Evolutionary conservation across 2,113 vertebrate genomes (phyloP).

Genomic region (Neodontobutis hainanensis): DNA sequence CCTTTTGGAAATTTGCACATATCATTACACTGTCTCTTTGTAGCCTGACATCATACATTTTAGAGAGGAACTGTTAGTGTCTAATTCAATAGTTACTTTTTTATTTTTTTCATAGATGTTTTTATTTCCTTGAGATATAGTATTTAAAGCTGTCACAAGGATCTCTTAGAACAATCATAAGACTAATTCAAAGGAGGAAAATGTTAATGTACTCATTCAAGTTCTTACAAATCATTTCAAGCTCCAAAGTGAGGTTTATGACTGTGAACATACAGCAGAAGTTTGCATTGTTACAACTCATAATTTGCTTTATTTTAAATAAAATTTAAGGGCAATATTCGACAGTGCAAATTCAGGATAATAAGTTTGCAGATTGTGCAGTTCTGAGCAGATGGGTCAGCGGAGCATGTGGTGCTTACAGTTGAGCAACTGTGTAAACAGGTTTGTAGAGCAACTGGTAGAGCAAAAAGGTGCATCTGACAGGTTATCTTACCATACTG

Average conservation of each 20-base stretch:
- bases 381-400: conserved; percentile 60
- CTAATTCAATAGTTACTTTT: conserved; percentile 42
- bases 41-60: conserved; percentile 66
- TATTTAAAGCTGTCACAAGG: conserved; percentile 46
- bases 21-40: conserved; percentile 55
- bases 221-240: conserved; percentile 25
- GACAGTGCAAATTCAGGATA: conserved; percentile 65
- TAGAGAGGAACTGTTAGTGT: conserved; percentile 65
- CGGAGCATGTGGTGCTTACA: conserved; percentile 44
- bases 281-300: conserved; percentile 46
- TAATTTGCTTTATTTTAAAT: conserved; percentile 53
- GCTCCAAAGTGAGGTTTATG: conserved; percentile 25
- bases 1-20: conserved; percentile 48
- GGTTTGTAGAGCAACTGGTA: conserved; percentile 68
- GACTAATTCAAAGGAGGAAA: conserved; percentile 52
- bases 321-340: conserved; percentile 50
- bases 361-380: conserved; percentile 53
- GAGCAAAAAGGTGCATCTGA: conserved; percentile 54
- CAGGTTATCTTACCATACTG: conserved; percentile 37
- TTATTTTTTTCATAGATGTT: conserved; percentile 41
- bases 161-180: conserved; percentile 45
- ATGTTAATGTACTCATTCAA: conserved; percentile 39
- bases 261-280: conserved; percentile 22
- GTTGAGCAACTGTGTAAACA: conserved; percentile 64
- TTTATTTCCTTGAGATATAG: conserved; percentile 55